phyloP scores from a whole-genome alignment of 2,113 vertebrate species.

The Tangachromis dhanisi region DNA sequence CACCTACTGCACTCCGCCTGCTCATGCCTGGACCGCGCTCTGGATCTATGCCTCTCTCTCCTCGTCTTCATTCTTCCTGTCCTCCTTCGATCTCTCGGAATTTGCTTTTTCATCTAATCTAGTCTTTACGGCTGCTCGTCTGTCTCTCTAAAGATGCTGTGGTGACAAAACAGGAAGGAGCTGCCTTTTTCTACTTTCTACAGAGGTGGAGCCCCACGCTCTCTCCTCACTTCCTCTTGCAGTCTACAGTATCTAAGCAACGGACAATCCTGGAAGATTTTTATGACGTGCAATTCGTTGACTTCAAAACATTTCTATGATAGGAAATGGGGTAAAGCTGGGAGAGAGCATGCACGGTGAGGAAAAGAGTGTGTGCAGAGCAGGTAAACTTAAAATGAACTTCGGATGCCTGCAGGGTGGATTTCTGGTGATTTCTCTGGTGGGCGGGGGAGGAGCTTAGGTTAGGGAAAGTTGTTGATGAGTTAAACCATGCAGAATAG shows the following conservation, averaged over 20 bases:
- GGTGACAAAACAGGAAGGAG: conserved; percentile 29
- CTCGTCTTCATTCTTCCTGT: neutral
- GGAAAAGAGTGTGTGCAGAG: neutral
- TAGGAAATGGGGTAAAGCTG: neutral
- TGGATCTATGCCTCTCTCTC: neutral
- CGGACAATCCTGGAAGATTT: conserved; percentile 2
- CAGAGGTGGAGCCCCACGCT: neutral
- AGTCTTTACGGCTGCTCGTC: neutral
- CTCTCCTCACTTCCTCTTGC: conserved; percentile 31
- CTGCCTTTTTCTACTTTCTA: neutral
- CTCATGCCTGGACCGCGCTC: neutral
- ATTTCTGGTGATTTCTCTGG: neutral
- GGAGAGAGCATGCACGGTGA: neutral
- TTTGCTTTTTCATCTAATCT: neutral
- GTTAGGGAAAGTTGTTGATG: neutral
- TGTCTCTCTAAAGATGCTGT: neutral
- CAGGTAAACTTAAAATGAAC: neutral
- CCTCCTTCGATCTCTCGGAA: neutral
- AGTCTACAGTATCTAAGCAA: conserved; percentile 33
- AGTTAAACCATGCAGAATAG: neutral
- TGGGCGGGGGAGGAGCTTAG: neutral
- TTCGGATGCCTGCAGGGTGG: neutral
- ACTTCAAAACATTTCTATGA: neutral
- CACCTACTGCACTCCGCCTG: neutral
- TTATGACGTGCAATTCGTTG: neutral